phyloP scores from a whole-genome alignment of 1,140 invertebrate species.

The Piezodorus guildinii region DNA sequence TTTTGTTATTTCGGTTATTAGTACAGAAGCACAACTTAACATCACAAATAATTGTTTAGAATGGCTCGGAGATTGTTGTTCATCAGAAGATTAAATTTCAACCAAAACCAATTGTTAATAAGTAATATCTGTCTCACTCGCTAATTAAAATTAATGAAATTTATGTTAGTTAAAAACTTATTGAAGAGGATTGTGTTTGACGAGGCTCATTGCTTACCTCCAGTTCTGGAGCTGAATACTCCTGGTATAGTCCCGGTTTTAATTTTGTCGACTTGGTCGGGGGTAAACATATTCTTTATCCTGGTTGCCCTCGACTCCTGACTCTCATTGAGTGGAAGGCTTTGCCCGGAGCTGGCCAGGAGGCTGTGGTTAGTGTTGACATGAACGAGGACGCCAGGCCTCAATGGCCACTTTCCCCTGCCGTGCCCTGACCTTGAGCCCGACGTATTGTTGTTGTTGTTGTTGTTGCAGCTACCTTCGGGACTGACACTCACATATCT shows the following conservation, averaged over 20 bases:
- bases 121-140: no score
- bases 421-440: not conserved
- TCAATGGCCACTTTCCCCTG: conserved; percentile 62
- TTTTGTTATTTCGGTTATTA: no score
- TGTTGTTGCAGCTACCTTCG: conserved; percentile 29
- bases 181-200: not conserved
- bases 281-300: conserved; percentile 31
- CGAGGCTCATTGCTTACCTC: conserved; percentile 29
- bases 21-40: no score
- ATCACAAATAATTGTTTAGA: no score
- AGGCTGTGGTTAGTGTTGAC: conserved; percentile 61
- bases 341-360: conserved; percentile 22
- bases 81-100: no score
- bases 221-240: conserved; percentile 30
- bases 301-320: conserved; percentile 29
- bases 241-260: conserved; percentile 30
- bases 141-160: no score
- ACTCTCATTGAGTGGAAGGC: conserved; percentile 23
- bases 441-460: conserved; percentile 32
- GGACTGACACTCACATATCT: conserved; percentile 26
- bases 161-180: not conserved
- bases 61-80: no score
- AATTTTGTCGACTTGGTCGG: conserved; percentile 23
- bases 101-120: no score
- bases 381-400: conserved; percentile 76